phyloP scores from a whole-genome alignment of 1,140 invertebrate genomes.

The Sinonovacula constricta region DNA sequence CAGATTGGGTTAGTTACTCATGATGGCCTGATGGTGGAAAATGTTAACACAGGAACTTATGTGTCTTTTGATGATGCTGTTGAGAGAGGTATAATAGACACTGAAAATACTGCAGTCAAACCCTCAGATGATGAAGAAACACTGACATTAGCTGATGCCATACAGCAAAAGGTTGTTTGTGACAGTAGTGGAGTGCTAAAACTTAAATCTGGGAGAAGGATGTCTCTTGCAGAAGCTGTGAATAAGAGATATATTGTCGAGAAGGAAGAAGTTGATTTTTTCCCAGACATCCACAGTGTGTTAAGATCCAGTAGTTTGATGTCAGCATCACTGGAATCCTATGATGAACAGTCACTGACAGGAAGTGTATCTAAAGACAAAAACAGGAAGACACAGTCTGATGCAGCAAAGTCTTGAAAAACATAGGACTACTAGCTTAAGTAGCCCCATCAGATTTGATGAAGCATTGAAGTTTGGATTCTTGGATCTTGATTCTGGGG shows the following conservation, averaged over 20 bases:
- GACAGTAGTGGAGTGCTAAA: slow-evolving; percentile 37
- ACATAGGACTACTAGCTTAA: too few relatives aligned
- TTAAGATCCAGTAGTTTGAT: neutral
- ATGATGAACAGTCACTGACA: too few relatives aligned
- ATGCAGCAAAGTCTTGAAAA: too few relatives aligned
- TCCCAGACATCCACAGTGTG: neutral
- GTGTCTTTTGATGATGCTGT: slow-evolving; percentile 82
- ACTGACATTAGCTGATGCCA: slow-evolving; percentile 33
- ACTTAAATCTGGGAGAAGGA: slow-evolving; percentile 40
- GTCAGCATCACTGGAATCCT: neutral
- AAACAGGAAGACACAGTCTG: too few relatives aligned
- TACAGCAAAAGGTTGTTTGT: slow-evolving; percentile 32
- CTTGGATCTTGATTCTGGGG: slow-evolving; percentile 84
- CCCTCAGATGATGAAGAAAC: slow-evolving; percentile 44
- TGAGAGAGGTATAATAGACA: slow-evolving; percentile 89
- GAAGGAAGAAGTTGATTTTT: slow-evolving; percentile 19
- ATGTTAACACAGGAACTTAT: slow-evolving; percentile 87
- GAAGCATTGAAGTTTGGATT: slow-evolving; percentile 52
- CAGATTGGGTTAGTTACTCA: slow-evolving; percentile 88
- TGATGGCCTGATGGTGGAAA: slow-evolving; percentile 89
- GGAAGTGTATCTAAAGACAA: too few relatives aligned
- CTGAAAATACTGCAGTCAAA: slow-evolving; percentile 80
- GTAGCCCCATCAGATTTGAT: slow-evolving; percentile 48
- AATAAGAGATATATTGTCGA: slow-evolving; percentile 33
- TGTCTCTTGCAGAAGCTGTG: slow-evolving; percentile 42